Conservation (phyloP, 2,113 vertebrate genomes). For the Seriola quinqueradiata region DNA sequence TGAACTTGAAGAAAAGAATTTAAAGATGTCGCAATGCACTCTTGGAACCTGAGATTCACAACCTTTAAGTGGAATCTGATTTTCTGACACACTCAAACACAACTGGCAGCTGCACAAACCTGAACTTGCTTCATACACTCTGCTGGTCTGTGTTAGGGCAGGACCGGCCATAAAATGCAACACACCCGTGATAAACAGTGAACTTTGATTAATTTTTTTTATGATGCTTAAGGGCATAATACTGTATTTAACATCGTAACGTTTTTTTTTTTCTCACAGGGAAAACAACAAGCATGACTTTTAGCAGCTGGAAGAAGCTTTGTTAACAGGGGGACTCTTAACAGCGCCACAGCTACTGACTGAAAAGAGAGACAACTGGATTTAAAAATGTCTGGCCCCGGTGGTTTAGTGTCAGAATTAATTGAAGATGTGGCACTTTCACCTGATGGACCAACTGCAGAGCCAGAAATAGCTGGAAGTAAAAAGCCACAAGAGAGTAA, state of each 20-base stretch:
- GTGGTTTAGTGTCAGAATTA: constrained; percentile 1
- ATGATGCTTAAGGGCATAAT: not conserved
- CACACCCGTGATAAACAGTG: constrained; percentile 57
- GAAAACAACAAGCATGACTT: constrained; percentile 39
- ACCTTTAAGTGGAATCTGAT: not conserved
- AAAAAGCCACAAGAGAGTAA: constrained; percentile 8
- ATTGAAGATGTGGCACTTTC: not conserved
- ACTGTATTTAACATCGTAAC: not conserved
- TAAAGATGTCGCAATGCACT: not conserved
- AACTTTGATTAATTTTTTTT: constrained; percentile 35
- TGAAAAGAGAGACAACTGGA: not conserved
- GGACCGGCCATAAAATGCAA: not conserved
- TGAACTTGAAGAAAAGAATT: not conserved
- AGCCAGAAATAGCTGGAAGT: constrained; percentile 10
- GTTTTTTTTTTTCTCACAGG: constrained; percentile 33
- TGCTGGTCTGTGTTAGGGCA: not conserved
- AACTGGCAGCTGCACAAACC: not conserved
- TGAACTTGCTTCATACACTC: not conserved
- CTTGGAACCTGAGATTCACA: too few relatives aligned
- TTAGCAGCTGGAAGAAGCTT: not conserved
- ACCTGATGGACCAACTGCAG: constrained; percentile 11
- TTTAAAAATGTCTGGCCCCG: constrained; percentile 58
- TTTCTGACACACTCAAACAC: not conserved
- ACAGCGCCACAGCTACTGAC: not conserved
- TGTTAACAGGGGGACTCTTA: constrained; percentile 17